Evolutionary conservation across 2,113 vertebrate genomes (phyloP), one percentile per base, ranked within the genome.

Genomic region (Myocastor coypus): DNA sequence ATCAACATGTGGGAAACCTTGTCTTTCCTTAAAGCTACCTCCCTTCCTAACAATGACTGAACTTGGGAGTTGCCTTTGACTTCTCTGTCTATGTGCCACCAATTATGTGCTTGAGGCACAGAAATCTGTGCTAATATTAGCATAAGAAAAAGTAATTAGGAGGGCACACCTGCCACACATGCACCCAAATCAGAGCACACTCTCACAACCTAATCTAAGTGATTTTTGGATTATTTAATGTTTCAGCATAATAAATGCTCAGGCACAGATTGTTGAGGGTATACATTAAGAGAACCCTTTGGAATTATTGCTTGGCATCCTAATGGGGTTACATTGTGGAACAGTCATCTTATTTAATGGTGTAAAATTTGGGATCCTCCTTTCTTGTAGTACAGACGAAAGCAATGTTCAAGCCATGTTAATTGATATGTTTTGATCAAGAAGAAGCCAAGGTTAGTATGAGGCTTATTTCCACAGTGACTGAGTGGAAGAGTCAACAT

Each of bases 401-500:
- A 97, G 77, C 89, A 94, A 92, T 92, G 71, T 89, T 96, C 94
- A 89, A 73, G 55, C 89, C 78, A 87, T 86, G 61, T 83, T 97
- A 97, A 97, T 96, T 97, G 96, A 96, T 94, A 66, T 96, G 96
- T 98, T 98, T 97, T 98, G 97, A 98, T 98, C 91, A 96, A 96
- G 97, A 90, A 90, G 95, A 93, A 97, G 83, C 93, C 55, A 95
- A 97, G 96, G 97, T 97, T 97, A 94, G 90, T 86, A 46, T 28
- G 73, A 96, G 69, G 89, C 87, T 97, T 94, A 96, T 96, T 97
- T 97, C 95, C 83, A 93, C 87, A 96, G 86, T 95, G 95, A 96
- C 97, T 97, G 92, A 98, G 82, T 96, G 87, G 87, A 97, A 95
- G 95, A 98, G 96, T 98, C 97, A 97, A 97, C 93, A 97, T 71